A percentile compares a stretch with the other conserved stretches of the same genome.
Evolutionary conservation across 2,888 invertebrate genomes (phyloP).

Genomic region (Melinaea menophilus): DNA sequence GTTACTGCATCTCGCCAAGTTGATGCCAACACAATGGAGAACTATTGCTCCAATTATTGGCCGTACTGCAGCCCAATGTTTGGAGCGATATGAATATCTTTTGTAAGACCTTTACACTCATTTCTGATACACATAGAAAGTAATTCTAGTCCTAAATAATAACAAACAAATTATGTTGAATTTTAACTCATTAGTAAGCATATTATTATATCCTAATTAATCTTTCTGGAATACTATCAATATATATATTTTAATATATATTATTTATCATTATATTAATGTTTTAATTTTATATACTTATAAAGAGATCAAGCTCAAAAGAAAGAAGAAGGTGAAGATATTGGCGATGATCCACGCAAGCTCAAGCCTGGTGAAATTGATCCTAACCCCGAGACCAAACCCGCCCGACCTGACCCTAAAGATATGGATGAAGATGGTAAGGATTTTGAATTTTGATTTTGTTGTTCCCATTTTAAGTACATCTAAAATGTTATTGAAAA

Average conservation of each 20-base stretch:
- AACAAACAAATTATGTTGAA: background rate
- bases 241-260: no score
- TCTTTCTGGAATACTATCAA: no score
- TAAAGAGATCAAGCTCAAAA: slow-evolving; percentile 96
- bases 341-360: slow-evolving; percentile 95
- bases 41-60: slow-evolving; percentile 99
- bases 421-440: slow-evolving; percentile 99
- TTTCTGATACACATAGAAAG: background rate
- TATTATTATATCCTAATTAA: no score
- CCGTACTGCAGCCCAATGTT: slow-evolving; percentile 98
- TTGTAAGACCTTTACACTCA: slow-evolving; percentile 80
- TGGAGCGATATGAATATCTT: slow-evolving; percentile 97
- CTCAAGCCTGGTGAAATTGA: slow-evolving; percentile 99
- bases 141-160: background rate
- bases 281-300: no score
- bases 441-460: background rate
- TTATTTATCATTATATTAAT: no score
- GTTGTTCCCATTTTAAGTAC: background rate
- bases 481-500: no score
- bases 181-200: no score
- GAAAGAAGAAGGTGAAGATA: slow-evolving; percentile 96
- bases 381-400: slow-evolving; percentile 99
- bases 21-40: slow-evolving; percentile 99
- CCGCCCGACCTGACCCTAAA: slow-evolving; percentile 98
- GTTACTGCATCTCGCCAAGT: slow-evolving; percentile 95